Conservation (phyloP, 2,113 vertebrate species). For the Oenanthe melanoleuca region DNA sequence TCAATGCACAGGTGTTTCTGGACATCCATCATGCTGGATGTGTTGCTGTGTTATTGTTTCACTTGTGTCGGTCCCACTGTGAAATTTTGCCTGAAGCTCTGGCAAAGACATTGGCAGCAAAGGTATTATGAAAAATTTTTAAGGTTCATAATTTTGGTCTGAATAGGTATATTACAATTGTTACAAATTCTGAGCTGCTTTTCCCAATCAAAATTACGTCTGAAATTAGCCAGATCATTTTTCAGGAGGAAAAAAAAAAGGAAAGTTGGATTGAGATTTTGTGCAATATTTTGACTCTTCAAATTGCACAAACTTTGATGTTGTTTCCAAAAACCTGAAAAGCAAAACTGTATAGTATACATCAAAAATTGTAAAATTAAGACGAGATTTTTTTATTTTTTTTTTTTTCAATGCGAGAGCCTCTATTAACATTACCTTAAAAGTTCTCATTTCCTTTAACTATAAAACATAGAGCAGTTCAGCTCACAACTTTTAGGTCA, state of each 20-base stretch:
- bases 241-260: background rate
- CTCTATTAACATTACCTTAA: background rate
- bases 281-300: background rate
- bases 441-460: background rate
- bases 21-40: background rate
- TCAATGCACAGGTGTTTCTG: background rate
- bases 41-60: background rate
- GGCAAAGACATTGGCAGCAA: background rate
- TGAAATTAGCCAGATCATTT: background rate
- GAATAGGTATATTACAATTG: background rate
- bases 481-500: background rate
- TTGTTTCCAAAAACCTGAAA: background rate
- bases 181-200: background rate
- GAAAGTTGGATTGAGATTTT: background rate
- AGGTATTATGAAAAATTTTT: background rate
- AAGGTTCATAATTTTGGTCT: background rate
- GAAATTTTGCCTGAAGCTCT: background rate
- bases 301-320: background rate
- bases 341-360: background rate
- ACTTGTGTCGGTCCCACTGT: background rate
- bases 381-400: fast-evolving
- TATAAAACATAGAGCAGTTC: background rate
- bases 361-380: background rate
- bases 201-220: background rate
- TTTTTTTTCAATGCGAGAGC: background rate